Evolutionary conservation across 2,888 invertebrate genomes (phyloP).

Genomic region (Elegia similella): DNA sequence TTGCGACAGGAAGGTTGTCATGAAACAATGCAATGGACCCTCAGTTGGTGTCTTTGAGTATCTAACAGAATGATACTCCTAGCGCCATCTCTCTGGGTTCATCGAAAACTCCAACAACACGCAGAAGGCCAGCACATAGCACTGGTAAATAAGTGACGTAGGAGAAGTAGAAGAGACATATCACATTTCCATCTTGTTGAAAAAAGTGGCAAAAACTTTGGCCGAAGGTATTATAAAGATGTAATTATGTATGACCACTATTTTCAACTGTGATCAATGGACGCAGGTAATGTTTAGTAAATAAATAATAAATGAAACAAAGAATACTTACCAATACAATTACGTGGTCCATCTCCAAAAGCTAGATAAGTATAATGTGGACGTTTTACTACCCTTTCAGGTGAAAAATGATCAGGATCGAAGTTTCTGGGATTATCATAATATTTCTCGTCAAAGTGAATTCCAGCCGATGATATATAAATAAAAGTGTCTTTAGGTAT

Average conservation of each 20-base stretch:
- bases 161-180: no score
- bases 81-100: no score
- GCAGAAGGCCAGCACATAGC: no score
- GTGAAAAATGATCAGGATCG: conserved; percentile 27
- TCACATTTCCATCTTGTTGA: no score
- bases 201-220: no score
- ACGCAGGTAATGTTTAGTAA: background rate
- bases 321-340: conserved; percentile 25
- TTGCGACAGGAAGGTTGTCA: no score
- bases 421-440: conserved; percentile 25
- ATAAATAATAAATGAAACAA: background rate
- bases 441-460: conserved; percentile 23
- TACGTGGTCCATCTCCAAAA: conserved; percentile 27
- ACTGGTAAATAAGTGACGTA: no score
- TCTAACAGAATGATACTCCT: no score
- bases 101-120: no score
- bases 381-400: conserved; percentile 23
- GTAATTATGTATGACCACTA: background rate
- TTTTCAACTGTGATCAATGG: background rate
- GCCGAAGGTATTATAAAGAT: no score
- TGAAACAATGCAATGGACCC: no score
- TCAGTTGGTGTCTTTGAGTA: no score
- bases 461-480: conserved; percentile 24
- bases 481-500: conserved; percentile 36
- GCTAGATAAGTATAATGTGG: conserved; percentile 26